A percentile compares a stretch with the other conserved stretches of the same genome.
phyloP scores from a whole-genome alignment of 1,140 invertebrate species.

The Euschistus heros region DNA sequence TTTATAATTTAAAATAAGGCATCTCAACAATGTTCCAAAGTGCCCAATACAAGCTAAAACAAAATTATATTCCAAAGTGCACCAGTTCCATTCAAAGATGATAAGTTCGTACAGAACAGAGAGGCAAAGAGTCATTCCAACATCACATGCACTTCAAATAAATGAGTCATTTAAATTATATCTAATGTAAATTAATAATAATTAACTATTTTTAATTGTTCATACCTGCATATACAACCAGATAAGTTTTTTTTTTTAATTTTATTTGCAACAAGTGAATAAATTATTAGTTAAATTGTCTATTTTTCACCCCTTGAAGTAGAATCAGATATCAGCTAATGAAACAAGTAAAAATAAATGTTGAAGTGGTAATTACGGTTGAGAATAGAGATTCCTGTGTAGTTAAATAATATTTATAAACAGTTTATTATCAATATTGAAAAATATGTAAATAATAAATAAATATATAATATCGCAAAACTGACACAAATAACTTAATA shows the following conservation, averaged over 20 bases:
- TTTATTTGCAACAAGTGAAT: not conserved
- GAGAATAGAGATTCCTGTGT: too few species aligned
- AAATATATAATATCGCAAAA: too few species aligned
- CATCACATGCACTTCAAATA: constrained; percentile 10
- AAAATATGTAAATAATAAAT: too few species aligned
- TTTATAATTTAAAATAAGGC: not conserved
- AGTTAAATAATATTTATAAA: too few species aligned
- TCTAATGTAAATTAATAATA: not conserved
- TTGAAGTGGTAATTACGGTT: too few species aligned
- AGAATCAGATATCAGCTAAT: too few species aligned
- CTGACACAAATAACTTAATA: too few species aligned
- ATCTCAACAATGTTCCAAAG: not conserved
- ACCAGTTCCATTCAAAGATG: not conserved
- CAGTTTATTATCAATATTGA: too few species aligned
- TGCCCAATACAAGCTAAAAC: not conserved
- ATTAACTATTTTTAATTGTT: not conserved
- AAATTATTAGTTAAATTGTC: too few species aligned
- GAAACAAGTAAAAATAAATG: too few species aligned
- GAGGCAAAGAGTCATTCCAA: constrained; percentile 3
- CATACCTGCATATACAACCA: not conserved
- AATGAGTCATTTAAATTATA: not conserved
- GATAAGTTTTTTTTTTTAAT: not conserved
- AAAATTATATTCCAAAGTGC: not conserved
- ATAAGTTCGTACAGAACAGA: not conserved
- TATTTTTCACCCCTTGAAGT: too few species aligned